These are phyloP conservation scores for Brachyptera risi DNA, from an alignment of 2,888 invertebrate genomes.

Conservation along the genomic window DNA sequence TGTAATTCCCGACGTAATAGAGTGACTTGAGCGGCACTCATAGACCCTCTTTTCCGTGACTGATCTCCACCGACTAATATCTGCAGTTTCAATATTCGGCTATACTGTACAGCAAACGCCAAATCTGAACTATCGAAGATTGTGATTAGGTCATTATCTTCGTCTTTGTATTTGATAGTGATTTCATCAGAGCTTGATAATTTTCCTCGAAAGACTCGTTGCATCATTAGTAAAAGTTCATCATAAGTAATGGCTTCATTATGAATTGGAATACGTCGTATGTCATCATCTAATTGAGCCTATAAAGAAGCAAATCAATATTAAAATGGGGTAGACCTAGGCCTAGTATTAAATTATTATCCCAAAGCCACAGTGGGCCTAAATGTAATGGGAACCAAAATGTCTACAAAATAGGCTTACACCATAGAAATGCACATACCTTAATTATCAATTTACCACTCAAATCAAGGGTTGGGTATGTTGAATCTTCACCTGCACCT, in stretches of 20 bases:
- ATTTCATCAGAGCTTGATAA: conserved; percentile 61
- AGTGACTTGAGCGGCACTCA: conserved; percentile 36
- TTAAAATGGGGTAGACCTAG: background rate
- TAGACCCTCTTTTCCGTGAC: conserved; percentile 40
- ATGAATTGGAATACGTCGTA: conserved; percentile 63
- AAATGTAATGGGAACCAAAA: too few relatives aligned
- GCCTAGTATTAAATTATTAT: background rate
- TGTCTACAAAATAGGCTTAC: background rate
- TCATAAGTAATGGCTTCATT: conserved; percentile 69
- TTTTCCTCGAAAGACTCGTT: conserved; percentile 62
- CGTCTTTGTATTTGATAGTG: conserved; percentile 66
- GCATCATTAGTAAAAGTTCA: conserved; percentile 68
- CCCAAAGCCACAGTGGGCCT: background rate
- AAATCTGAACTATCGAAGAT: conserved; percentile 67
- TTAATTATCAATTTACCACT: conserved; percentile 53
- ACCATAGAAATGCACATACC: too few relatives aligned
- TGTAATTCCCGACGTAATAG: conserved; percentile 45
- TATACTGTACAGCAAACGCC: conserved; percentile 64
- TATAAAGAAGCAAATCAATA: conserved; percentile 31
- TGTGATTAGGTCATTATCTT: conserved; percentile 64
- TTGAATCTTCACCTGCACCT: conserved; percentile 27
- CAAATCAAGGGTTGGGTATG: conserved; percentile 45
- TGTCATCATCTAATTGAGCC: conserved; percentile 62
- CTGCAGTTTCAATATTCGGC: conserved; percentile 59
- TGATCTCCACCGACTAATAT: conserved; percentile 48